Base-by-base conservation (phyloP, 2,797 vertebrate genomes). In the Apogon talboti region DNA sequence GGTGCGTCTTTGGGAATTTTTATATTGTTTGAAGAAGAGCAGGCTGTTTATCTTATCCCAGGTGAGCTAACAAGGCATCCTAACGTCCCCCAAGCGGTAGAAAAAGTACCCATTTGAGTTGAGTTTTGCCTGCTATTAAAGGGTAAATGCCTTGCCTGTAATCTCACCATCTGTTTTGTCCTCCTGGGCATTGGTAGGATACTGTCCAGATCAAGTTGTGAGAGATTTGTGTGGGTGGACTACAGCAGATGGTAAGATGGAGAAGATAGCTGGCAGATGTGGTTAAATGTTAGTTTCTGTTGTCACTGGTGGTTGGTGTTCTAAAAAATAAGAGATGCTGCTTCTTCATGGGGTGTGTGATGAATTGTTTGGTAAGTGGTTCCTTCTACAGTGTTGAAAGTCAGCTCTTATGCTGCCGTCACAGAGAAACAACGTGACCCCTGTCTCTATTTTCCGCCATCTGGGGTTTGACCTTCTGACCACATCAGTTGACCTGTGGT, bases 241-340 rank as follows among this genome's bases (percentile, higher is more conserved):
- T 53, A 47, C 74, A 82, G 71, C 88, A 91, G 88, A 90, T 90
- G 90, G 89, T 71, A 69, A 68, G 79, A 78, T 78, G 67, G 73
- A 54, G 82, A 74, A 68, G 81, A 76, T 42, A 40, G 42, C 58
- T 64, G 67, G 77, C 78, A 75, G 75, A 83, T 85, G 72, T 84
- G 70, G 54, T 51, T 3, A 70, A 69, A 63, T 77, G 60, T 21
- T 65, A 19, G 48, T 54, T 49, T 35, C 37, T 4, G 0, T 53
- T 43, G 57, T 68, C 15, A 45, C 28, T 35, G 46, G 38, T 37
- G 19, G 19, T 21, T 21, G 45, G 38, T 48, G 24, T 14, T 6
- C 30, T 46, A 16, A 11, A 58, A n/a, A 44, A 10, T 0, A 1
- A 21, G 7, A 52, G 2, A 44, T 7, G n/a, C 43, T 8, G 35